phyloP scores from a whole-genome alignment of 2,888 invertebrate genomes.

The Drosophila heteroneura region DNA sequence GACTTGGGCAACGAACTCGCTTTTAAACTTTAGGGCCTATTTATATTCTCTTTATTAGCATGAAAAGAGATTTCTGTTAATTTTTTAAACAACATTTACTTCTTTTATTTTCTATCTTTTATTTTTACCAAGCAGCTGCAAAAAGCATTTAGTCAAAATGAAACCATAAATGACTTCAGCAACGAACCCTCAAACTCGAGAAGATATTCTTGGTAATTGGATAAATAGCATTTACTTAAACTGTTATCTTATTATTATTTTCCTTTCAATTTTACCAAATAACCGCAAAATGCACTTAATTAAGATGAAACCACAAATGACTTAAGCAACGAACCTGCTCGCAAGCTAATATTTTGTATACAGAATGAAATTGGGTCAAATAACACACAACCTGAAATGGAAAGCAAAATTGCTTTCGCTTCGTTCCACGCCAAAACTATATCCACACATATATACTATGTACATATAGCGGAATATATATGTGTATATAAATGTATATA shows the following conservation, averaged over 20 bases:
- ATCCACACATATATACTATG: constrained; percentile 14
- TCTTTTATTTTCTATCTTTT: not conserved
- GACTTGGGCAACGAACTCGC: not conserved
- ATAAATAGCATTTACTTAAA: not conserved
- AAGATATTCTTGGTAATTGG: not conserved
- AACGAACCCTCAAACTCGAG: not conserved
- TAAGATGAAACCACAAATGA: constrained; percentile 51
- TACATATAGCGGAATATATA: not conserved
- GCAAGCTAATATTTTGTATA: constrained; percentile 20
- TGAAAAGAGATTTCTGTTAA: not conserved
- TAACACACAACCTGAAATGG: constrained; percentile 66
- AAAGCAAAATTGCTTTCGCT: constrained; percentile 77
- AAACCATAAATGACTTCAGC: constrained; percentile 45
- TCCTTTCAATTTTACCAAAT: not conserved
- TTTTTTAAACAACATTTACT: not conserved
- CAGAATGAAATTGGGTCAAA: constrained; percentile 64
- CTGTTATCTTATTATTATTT: not conserved
- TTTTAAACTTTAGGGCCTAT: not conserved
- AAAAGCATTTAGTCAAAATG: constrained; percentile 13
- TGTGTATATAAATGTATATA: not conserved
- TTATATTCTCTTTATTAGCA: not conserved
- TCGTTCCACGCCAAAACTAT: constrained; percentile 50
- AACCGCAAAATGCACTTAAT: not conserved
- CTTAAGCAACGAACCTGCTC: constrained; percentile 48
- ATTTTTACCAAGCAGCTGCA: not conserved